Base-by-base conservation (phyloP, 35 echinoderm and acorn worm genomes). In the Nesometra sesokonis region DNA sequence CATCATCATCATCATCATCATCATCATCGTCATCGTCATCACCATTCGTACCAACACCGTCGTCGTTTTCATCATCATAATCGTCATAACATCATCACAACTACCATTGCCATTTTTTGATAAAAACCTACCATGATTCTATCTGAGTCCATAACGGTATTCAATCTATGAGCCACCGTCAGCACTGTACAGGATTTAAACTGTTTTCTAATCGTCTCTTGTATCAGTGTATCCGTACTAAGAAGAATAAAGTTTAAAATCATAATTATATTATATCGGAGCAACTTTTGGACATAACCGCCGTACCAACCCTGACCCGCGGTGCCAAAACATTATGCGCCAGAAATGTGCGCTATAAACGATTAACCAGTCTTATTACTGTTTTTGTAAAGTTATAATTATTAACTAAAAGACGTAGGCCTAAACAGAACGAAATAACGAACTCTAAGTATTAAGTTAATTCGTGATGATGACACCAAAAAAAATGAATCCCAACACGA, bases 111-210 rank as follows among this genome's bases (percentile, higher is more conserved):
- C 36, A 83, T 21, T 33, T 35, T 34, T 38, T 21, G 31, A 30
- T 35, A 35, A 33, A 21, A 17, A 21, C 80, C 78, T 32, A 90
- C 88, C 88, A 90, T 38, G 2, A 90, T 80, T 85, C 82, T 84
- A 31, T 90, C 47, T 1, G 88, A 84, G 46, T 90, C 88, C 37
- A 90, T 90, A 13, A 90, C 43, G 9, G 88, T 90, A 67, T 90
- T 90, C 82, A 90, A 46, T 78, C 88, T 84, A 30, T 90, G 88
- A 30, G 88, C 88, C 31, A 90, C 76, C 5, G 88, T 90, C 35
- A 90, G 32, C 21, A 90, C 81, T 11, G 78, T 79, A 30, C 88
- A 90, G 33, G 84, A 35, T 29, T 85, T 76, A 36, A 90, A 90
- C 34, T 83, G 77, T 32, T 39, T 35, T 29, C 78, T n/a, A n/a